These are phyloP conservation scores for Amphiura filiformis DNA, from an alignment of 35 echinoderm and acorn worm species.

Conservation along the genomic window DNA sequence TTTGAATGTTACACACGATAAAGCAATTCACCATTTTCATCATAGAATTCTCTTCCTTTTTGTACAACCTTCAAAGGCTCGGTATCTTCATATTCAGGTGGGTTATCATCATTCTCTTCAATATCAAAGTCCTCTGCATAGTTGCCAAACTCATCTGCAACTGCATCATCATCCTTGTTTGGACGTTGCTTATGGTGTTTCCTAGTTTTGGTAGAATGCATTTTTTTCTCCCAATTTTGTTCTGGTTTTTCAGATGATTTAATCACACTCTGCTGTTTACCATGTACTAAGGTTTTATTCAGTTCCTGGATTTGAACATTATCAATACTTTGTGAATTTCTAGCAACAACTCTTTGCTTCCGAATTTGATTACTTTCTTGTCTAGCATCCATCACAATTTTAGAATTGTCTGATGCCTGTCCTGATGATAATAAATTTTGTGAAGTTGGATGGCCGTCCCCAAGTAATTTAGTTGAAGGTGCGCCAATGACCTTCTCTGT, in stretches of 20 bases:
- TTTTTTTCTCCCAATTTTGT: not conserved
- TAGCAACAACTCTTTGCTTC: too few species aligned
- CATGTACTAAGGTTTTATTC: too few species aligned
- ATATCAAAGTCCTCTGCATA: constrained; percentile 36
- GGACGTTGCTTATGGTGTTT: not conserved
- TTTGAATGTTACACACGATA: too few species aligned
- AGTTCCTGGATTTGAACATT: too few species aligned
- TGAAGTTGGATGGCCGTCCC: too few species aligned
- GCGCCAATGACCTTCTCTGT: too few species aligned
- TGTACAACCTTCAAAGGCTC: constrained; percentile 43
- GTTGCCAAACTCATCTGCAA: not conserved
- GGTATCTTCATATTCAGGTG: not conserved
- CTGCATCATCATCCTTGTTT: not conserved
- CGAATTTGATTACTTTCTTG: too few species aligned
- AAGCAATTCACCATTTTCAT: constrained; percentile 81
- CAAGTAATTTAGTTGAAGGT: too few species aligned
- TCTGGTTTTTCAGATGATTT: not conserved
- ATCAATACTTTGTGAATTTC: too few species aligned
- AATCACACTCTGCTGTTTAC: not conserved
- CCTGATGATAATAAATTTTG: too few species aligned
- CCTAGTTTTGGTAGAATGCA: not conserved
- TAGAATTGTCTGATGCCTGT: too few species aligned
- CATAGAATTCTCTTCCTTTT: constrained; percentile 79
- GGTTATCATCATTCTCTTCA: constrained; percentile 11
- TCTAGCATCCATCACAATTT: too few species aligned